Evolutionary conservation across 2,113 vertebrate species (phyloP).

Genomic region (Coracopsis vasa): DNA sequence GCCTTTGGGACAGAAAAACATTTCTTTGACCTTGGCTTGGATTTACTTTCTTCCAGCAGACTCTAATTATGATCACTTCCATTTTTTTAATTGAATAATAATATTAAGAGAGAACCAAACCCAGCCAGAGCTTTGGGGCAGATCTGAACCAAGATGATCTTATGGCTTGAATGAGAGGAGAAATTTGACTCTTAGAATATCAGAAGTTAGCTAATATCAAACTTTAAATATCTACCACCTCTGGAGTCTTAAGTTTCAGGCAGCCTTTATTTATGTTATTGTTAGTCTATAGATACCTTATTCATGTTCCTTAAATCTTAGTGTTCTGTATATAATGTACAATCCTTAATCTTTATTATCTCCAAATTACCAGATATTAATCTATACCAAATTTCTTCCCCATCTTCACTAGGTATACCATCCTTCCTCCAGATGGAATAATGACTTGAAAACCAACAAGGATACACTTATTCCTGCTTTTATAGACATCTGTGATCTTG

Average conservation of each 20-base stretch:
- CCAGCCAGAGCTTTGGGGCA: background rate
- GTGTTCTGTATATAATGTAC: background rate
- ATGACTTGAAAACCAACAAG: background rate
- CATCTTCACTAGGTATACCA: background rate
- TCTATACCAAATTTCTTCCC: background rate
- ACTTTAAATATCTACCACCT: background rate
- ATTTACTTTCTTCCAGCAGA: background rate
- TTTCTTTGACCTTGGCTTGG: constrained; percentile 41
- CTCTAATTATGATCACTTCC: background rate
- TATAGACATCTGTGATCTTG: background rate
- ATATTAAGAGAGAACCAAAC: background rate
- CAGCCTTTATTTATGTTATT: background rate
- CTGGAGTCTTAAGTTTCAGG: background rate
- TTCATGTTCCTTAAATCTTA: background rate
- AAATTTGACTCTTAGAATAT: background rate
- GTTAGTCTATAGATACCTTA: background rate
- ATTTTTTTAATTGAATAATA: background rate
- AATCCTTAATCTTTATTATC: background rate
- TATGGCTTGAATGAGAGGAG: background rate
- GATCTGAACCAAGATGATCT: background rate
- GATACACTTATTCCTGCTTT: background rate
- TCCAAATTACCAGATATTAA: background rate
- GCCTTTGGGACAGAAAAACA: background rate
- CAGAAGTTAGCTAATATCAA: background rate
- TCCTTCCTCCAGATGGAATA: background rate